Base-by-base conservation (phyloP, 2,888 invertebrate genomes). In the Harpalus rufipes region DNA sequence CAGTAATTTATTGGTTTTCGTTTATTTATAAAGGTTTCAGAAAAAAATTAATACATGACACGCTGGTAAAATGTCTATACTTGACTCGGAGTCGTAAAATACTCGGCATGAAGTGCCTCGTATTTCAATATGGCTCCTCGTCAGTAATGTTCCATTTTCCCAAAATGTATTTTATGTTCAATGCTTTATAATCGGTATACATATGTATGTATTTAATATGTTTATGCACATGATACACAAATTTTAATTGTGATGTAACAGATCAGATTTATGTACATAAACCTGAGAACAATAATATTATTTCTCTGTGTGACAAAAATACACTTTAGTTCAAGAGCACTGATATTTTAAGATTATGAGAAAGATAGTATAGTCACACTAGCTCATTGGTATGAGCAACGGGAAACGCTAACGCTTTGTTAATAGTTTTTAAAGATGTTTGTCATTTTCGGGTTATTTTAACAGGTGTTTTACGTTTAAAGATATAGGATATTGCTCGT, bases 301-400 rank as follows among this genome's bases (percentile, higher is more conserved):
- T 59, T 59, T 32, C 32, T 21, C 65, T 25, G 32, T 25, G 32
- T n/a, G 65, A 65, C 32, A 65, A 21, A 39, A 68, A 68, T 68
- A 68, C 39, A 68, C 68, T n/a, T n/a, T 68, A 32, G n/a, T 39
- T 68, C 68, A 68, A 68, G 68, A 68, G 25, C 68, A 68, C 14
- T 32, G 68, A 68, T 68, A 68, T 68, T 68, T 68, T 68, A 68
- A 68, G 68, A 51, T 51, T 51, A 12, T 51, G 44, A 51, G 44
- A 51, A 68, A 68, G 39, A 68, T 68, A 68, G 32, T 39, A 14
- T 18, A 68, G 25, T 39, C 14, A 68, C 12, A 41, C n/a, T 68
- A 41, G 14, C 68, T 68, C n/a, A 39, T 68, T 68, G 39, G 12
- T 32, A 68, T 39, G 63, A 7, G 21, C 63, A 63, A 61, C 21